Evolutionary conservation across 2,113 vertebrate genomes (phyloP).

Genomic region (Glaucomys volans): DNA sequence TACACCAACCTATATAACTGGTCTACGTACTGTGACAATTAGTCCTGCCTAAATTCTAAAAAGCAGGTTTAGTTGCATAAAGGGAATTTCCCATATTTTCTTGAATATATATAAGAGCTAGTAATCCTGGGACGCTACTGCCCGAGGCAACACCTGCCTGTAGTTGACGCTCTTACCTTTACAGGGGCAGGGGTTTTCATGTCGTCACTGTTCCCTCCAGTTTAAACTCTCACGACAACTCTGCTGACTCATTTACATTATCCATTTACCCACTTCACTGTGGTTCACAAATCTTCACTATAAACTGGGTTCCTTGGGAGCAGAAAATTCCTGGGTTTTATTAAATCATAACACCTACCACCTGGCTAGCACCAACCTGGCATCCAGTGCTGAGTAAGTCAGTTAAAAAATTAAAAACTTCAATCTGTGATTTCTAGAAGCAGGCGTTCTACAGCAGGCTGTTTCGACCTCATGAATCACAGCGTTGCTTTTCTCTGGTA

Average conservation of each 20-base stretch:
- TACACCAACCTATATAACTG: background rate
- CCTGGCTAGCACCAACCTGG: background rate
- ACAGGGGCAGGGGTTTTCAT: background rate
- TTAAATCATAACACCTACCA: slow-evolving; percentile 10
- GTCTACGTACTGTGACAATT: background rate
- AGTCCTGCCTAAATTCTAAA: background rate
- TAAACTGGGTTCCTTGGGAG: background rate
- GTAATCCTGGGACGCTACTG: background rate
- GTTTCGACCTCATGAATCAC: background rate
- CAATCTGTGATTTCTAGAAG: background rate
- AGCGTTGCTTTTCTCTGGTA: background rate
- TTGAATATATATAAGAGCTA: background rate
- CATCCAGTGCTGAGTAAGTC: background rate
- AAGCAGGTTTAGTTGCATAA: background rate
- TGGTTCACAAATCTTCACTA: slow-evolving; percentile 10
- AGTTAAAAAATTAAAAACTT: slow-evolving; percentile 5
- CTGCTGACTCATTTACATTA: background rate
- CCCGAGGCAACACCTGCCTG: background rate
- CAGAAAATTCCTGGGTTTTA: background rate
- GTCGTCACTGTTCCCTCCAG: background rate
- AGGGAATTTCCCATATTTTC: background rate
- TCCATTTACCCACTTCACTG: background rate
- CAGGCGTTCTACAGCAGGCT: background rate
- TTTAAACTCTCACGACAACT: background rate
- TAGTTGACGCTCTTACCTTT: background rate